These are phyloP conservation scores for Drosophila santomea DNA, from an alignment of 1,140 invertebrate species.

Conservation along the genomic window DNA sequence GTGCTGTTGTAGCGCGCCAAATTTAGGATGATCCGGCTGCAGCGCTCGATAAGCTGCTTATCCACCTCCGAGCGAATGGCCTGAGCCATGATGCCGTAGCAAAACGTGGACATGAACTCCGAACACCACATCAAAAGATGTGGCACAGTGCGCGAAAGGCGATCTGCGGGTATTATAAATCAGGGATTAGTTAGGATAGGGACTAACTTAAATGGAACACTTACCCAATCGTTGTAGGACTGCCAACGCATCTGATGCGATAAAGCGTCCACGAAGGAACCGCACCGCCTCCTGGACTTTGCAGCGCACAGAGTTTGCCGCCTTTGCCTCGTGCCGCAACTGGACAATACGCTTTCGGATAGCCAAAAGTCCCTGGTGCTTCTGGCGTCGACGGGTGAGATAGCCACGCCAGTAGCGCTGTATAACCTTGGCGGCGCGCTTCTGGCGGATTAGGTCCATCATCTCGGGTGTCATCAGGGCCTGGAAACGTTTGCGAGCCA, in stretches of 20 bases:
- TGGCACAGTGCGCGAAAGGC: slow-evolving; percentile 79
- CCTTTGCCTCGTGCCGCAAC: slow-evolving; percentile 84
- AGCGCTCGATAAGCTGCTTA: slow-evolving; percentile 81
- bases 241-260: slow-evolving; percentile 65
- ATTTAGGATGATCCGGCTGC: slow-evolving; percentile 83
- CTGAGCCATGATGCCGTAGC: slow-evolving; percentile 84
- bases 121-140: slow-evolving; percentile 78
- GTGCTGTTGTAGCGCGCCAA: slow-evolving; percentile 79
- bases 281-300: slow-evolving; percentile 68
- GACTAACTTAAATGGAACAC: background rate
- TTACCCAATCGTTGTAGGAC: slow-evolving; percentile 73
- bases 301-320: slow-evolving; percentile 84
- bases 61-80: slow-evolving; percentile 84
- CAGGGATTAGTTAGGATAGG: slow-evolving; percentile 3
- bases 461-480: slow-evolving; percentile 85
- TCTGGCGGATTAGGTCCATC: slow-evolving; percentile 82
- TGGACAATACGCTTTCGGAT: slow-evolving; percentile 85
- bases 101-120: slow-evolving; percentile 79
- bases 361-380: slow-evolving; percentile 76
- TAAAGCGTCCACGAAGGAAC: slow-evolving; percentile 69
- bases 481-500: slow-evolving; percentile 85
- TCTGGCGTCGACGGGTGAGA: slow-evolving; percentile 81
- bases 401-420: slow-evolving; percentile 89
- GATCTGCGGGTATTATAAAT: slow-evolving; percentile 51
- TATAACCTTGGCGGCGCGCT: slow-evolving; percentile 87